Evolutionary conservation across 2,888 invertebrate genomes (phyloP), one percentile per base, ranked within the genome.

Genomic region (Hemistola chrysoprasaria): DNA sequence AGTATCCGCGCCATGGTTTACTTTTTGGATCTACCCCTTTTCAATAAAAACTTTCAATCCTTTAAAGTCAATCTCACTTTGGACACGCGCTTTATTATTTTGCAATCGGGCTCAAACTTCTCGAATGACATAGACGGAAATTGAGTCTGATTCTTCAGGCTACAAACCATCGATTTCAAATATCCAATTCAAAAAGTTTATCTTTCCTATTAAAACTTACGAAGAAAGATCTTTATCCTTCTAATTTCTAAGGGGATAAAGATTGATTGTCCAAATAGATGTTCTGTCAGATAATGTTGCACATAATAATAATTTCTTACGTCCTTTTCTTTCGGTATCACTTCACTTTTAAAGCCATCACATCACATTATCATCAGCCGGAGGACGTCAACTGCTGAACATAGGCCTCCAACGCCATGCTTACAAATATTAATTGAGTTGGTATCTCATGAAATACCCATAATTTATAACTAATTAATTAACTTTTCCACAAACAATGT

Each of bases 1-100:
- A 84, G 82, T 83, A 80, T 79, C n/a, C n/a, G n/a, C n/a, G n/a
- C n/a, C n/a, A n/a, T n/a, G 81, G 78, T 80, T 82, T 84, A 82
- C 80, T 83, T 82, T 83, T 81, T 78, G 70, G 75, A 83, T 80
- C 65, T 65, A 51, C 58, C 40, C 65, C 64, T 63, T 61, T 72
- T 74, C 77, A 77, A 81, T 83, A 83, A 80, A 82, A 80, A 78
- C 71, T 81, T 83, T 76, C 61, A 76, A 79, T 71, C 78, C 74
- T 67, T 68, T 74, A 71, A 68, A 73, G 66, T 66, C 66, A 71
- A 69, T 73, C 65, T 60, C 63, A 64, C 56, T 76, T 77, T 65
- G 51, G 53, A 61, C 61, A 60, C 53, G 60, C 50, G 50, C 58
- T 62, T 60, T 66, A 64, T 66, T 67, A 64, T 62, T 61, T 58